Percentiles rank a stretch among this genome's conserved stretches.
Evolutionary conservation across 2,888 invertebrate species (phyloP).

Genomic region (Enchytraeus crypticus): DNA sequence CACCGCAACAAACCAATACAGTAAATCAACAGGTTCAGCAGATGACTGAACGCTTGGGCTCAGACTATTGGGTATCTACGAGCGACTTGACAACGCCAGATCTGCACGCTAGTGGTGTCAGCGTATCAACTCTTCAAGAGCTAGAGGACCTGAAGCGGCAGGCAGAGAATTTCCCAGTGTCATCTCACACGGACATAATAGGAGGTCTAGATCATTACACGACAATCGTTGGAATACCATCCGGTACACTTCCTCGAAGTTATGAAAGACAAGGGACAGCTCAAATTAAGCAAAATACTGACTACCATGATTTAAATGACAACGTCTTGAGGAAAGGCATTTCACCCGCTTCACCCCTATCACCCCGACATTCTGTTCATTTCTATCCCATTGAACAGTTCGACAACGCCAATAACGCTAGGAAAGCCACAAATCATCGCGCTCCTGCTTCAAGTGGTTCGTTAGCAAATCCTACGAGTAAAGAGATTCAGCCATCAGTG

Average conservation of each 20-base stretch:
- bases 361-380: too few species aligned
- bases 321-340: too few species aligned
- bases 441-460: background rate
- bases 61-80: background rate
- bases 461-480: background rate
- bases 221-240: background rate
- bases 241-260: background rate
- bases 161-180: background rate
- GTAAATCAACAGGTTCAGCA: too few species aligned
- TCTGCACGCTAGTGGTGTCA: background rate
- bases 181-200: background rate
- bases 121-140: background rate
- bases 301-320: too few species aligned
- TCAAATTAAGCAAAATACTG: background rate
- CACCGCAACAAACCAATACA: too few species aligned
- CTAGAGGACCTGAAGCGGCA: constrained; percentile 4
- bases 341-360: too few species aligned
- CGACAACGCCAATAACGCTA: too few species aligned
- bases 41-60: too few species aligned
- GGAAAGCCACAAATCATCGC: too few species aligned
- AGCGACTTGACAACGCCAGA: background rate
- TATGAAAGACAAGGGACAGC: background rate
- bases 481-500: background rate
- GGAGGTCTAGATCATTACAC: background rate
- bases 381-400: too few species aligned